phyloP scores from a whole-genome alignment of 2,888 invertebrate genomes.

The Apamea crenata region DNA sequence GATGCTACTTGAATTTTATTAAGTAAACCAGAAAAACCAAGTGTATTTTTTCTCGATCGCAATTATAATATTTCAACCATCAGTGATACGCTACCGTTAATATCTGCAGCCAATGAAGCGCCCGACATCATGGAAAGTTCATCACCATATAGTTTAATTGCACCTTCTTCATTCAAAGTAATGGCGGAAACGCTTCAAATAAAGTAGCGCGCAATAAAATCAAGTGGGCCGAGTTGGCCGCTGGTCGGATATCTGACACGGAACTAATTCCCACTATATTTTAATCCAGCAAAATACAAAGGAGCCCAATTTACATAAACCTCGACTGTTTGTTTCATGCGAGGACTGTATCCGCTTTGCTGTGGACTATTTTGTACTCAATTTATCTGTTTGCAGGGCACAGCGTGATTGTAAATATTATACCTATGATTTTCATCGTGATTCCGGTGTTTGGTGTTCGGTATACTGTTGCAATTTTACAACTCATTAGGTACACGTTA shows the following conservation, averaged over 20 bases:
- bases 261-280: conserved; percentile 90
- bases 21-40: neutral
- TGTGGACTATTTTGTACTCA: conserved; percentile 85
- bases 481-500: conserved; percentile 60
- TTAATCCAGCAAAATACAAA: conserved; percentile 89
- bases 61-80: conserved; percentile 15
- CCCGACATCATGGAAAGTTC: conserved; percentile 36
- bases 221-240: conserved; percentile 79
- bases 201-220: conserved; percentile 84
- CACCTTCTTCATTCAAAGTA: conserved; percentile 70
- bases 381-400: conserved; percentile 84
- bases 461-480: conserved; percentile 55
- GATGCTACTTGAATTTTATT: neutral
- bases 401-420: conserved; percentile 74
- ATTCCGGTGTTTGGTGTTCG: conserved; percentile 49
- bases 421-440: conserved; percentile 64
- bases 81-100: conserved; percentile 16
- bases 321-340: conserved; percentile 89
- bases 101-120: conserved; percentile 42
- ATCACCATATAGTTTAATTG: conserved; percentile 58
- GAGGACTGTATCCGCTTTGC: conserved; percentile 87
- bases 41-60: neutral
- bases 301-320: conserved; percentile 90
- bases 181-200: conserved; percentile 77
- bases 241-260: conserved; percentile 86